Conservation (phyloP, 1,140 invertebrate species). For the Drosophila grimshawi region DNA sequence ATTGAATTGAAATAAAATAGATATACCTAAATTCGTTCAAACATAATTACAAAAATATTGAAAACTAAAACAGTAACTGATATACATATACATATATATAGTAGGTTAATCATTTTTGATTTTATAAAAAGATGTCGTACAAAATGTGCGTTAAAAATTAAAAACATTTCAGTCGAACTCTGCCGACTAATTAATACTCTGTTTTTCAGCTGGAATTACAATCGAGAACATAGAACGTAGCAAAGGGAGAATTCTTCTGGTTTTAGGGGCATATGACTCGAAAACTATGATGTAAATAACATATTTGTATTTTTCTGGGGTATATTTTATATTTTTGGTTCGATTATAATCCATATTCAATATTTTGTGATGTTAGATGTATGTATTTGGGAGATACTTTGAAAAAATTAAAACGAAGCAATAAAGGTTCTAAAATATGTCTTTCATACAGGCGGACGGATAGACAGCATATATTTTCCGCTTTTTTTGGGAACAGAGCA, state of each 20-base stretch:
- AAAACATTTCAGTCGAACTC: background rate
- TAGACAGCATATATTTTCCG: background rate
- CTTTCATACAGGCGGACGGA: background rate
- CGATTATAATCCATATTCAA: background rate
- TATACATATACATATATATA: constrained; percentile 21
- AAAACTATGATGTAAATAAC: background rate
- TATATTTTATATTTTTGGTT: too few relatives aligned
- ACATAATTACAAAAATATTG: constrained; percentile 21
- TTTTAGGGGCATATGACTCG: background rate
- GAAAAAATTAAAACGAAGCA: background rate
- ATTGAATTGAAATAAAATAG: constrained; percentile 29
- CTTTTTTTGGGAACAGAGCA: background rate
- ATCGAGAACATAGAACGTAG: too few relatives aligned
- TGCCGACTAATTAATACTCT: background rate
- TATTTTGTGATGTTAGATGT: background rate
- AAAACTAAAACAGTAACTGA: constrained; percentile 12
- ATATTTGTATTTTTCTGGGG: too few relatives aligned
- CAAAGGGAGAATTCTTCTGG: background rate
- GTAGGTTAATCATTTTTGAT: constrained; percentile 11
- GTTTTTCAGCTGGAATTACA: background rate
- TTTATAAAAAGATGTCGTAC: constrained; percentile 23
- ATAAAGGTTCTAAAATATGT: background rate
- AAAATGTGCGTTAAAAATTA: constrained; percentile 38
- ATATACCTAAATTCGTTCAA: constrained; percentile 46
- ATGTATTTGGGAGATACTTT: background rate